Conservation (phyloP, 2,888 invertebrate species). For the Hedya salicella region DNA sequence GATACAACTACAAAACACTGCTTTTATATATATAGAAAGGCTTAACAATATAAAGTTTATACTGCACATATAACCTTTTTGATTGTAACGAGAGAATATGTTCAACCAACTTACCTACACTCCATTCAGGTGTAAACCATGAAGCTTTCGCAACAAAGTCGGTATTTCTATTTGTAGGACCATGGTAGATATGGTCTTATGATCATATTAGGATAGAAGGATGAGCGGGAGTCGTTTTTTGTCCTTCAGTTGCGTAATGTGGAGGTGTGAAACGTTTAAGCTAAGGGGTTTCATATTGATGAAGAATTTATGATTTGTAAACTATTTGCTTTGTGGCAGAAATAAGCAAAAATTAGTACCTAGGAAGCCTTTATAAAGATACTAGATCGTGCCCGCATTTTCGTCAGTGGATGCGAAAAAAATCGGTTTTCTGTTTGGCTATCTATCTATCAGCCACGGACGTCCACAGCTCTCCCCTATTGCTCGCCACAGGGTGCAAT, state of each 20-base stretch:
- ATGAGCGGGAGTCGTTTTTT: conserved; percentile 19
- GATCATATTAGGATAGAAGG: too few species aligned
- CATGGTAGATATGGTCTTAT: not conserved
- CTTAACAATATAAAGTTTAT: not conserved
- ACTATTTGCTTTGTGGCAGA: not conserved
- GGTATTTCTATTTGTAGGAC: not conserved
- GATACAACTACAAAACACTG: not conserved
- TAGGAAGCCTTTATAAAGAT: too few species aligned
- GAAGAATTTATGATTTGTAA: conserved; percentile 4
- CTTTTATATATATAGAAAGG: not conserved
- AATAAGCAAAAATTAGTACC: too few species aligned
- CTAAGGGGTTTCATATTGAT: conserved; percentile 1
- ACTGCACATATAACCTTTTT: not conserved
- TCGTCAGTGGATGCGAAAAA: too few species aligned
- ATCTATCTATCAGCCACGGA: too few species aligned
- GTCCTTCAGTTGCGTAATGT: conserved; percentile 26
- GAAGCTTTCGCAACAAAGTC: not conserved
- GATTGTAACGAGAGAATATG: not conserved
- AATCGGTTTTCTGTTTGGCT: too few species aligned
- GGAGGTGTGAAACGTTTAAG: conserved; percentile 9
- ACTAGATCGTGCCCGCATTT: too few species aligned
- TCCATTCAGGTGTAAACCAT: not conserved
- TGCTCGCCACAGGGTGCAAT: too few species aligned
- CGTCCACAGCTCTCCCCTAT: too few species aligned
- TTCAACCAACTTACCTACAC: not conserved